phyloP scores from a whole-genome alignment of 2,113 vertebrate species.

The Neodon shergylaensis region DNA sequence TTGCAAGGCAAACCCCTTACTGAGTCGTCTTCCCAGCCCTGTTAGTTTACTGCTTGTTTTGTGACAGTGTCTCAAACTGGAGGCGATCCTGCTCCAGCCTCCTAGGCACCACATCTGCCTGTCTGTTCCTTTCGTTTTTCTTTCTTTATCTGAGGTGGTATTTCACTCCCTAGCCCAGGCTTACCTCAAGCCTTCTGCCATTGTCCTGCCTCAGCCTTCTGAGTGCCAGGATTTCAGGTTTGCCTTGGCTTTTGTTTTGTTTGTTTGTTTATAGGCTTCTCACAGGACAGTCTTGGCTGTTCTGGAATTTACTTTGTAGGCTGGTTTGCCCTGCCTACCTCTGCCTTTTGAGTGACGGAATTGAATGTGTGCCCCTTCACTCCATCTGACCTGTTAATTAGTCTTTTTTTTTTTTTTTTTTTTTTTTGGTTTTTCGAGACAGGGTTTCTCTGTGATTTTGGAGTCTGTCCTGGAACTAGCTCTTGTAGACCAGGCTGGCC shows the following conservation, averaged over 20 bases:
- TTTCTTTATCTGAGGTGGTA: not conserved
- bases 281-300: not conserved
- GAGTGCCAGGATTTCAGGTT: not conserved
- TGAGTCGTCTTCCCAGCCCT: not conserved
- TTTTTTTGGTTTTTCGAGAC: too few species aligned
- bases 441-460: too few species aligned
- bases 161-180: not conserved
- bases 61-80: not conserved
- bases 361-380: too few species aligned
- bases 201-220: not conserved
- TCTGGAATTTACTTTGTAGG: not conserved
- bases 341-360: too few species aligned
- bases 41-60: not conserved
- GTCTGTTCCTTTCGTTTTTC: not conserved
- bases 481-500: too few species aligned
- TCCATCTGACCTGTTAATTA: not conserved
- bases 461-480: too few species aligned
- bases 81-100: not conserved
- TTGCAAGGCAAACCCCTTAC: not conserved
- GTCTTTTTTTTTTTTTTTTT: too few species aligned
- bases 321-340: not conserved
- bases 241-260: not conserved
- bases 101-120: not conserved
- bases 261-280: not conserved
- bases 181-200: not conserved